Conservation (phyloP, 2,113 vertebrate genomes). For the Rostratula benghalensis region DNA sequence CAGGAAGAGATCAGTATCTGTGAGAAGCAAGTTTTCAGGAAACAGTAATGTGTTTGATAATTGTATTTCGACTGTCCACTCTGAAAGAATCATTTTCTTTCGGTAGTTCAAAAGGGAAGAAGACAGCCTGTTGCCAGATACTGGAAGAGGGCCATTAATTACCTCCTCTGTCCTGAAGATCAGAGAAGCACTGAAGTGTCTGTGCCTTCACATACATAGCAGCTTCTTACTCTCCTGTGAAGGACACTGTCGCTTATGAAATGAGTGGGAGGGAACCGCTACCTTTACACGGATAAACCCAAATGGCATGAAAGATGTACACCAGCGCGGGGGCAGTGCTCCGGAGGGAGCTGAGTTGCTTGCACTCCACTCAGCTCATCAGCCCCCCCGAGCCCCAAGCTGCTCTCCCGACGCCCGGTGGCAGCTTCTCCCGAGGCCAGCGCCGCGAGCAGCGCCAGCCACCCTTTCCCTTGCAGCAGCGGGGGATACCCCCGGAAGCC, state of each 20-base stretch:
- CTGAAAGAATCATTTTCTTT: not conserved
- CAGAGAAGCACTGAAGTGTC: not conserved
- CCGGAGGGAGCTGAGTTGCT: not conserved
- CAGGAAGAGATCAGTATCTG: accelerated
- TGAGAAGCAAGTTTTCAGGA: accelerated
- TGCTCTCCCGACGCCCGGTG: too few species aligned
- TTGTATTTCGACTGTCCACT: not conserved
- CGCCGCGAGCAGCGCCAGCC: too few species aligned
- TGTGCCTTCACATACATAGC: accelerated
- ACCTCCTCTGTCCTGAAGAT: not conserved
- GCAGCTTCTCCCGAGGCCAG: not conserved
- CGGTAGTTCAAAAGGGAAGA: not conserved
- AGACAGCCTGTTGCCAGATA: not conserved
- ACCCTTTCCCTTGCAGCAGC: not conserved
- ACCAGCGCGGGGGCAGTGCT: not conserved
- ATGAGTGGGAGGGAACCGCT: not conserved
- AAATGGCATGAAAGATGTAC: not conserved
- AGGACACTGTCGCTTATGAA: not conserved
- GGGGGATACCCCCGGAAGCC: not conserved
- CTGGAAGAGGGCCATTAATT: too few species aligned
- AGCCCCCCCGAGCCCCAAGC: too few species aligned
- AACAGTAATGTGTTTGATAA: accelerated
- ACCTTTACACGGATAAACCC: not conserved
- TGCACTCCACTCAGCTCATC: not conserved
- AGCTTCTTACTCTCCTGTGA: not conserved